These are phyloP conservation scores for Belonocnema kinseyi DNA, from an alignment of 1,140 invertebrate genomes.

Conservation along the genomic window DNA sequence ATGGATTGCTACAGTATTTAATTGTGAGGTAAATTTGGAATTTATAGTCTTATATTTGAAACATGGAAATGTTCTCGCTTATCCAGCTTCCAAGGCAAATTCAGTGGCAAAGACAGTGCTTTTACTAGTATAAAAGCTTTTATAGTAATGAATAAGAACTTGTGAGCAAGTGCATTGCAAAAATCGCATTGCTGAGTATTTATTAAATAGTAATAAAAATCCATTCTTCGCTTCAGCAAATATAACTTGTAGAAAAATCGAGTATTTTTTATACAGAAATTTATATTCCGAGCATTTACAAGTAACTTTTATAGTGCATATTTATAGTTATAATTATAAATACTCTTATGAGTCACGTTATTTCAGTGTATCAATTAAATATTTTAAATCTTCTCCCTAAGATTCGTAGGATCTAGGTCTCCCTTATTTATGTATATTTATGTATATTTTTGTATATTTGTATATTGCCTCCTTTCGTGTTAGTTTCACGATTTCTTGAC, in stretches of 20 bases:
- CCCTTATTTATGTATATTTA: constrained; percentile 16
- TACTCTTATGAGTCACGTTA: not conserved
- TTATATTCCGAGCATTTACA: constrained; percentile 18
- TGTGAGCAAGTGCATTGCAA: constrained; percentile 9
- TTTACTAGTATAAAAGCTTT: constrained; percentile 28
- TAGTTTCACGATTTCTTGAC: constrained; percentile 9
- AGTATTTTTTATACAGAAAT: constrained; percentile 5
- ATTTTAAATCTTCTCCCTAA: not conserved
- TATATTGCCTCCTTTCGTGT: constrained; percentile 31
- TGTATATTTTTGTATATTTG: constrained; percentile 32
- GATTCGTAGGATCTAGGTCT: not conserved
- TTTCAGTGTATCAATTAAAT: constrained; percentile 4
- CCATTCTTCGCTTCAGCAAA: not conserved
- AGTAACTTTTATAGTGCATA: not conserved
- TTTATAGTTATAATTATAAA: not conserved
- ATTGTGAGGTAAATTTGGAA: constrained; percentile 35
- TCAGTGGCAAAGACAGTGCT: constrained; percentile 31
- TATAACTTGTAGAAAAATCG: not conserved
- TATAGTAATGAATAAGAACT: constrained; percentile 31
- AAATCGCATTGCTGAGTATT: constrained; percentile 17
- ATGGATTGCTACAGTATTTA: constrained; percentile 34
- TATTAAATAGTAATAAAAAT: not conserved
- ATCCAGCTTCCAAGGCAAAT: not conserved
- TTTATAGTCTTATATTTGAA: constrained; percentile 38
- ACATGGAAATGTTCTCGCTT: constrained; percentile 38